Percentiles rank a stretch among this genome's conserved stretches.
Conservation (phyloP, 2,113 vertebrate species). For the Hippocampus zosterae region DNA sequence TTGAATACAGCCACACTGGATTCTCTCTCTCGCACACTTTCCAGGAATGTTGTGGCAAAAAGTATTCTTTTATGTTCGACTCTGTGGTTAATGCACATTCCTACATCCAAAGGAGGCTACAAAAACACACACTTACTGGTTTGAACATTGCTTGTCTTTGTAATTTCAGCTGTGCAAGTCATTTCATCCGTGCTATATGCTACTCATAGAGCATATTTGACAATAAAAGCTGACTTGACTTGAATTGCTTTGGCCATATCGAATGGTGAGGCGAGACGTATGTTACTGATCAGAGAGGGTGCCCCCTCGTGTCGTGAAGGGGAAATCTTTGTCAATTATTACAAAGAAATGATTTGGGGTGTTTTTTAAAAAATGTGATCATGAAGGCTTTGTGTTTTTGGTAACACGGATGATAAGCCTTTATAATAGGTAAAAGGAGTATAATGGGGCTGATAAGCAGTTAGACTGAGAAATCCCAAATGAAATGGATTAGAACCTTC, state of each 20-base stretch:
- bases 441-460: neutral
- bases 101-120: conserved; percentile 28
- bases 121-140: conserved; percentile 23
- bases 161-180: too few relatives aligned
- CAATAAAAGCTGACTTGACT: too few relatives aligned
- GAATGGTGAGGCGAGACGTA: too few relatives aligned
- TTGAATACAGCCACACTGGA: too few relatives aligned
- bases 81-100: conserved; percentile 42
- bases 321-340: too few relatives aligned
- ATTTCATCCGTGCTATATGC: too few relatives aligned
- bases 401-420: neutral
- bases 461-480: neutral
- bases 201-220: too few relatives aligned
- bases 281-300: too few relatives aligned
- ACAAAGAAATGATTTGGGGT: too few relatives aligned
- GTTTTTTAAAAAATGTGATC: neutral
- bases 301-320: too few relatives aligned
- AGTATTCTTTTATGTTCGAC: conserved; percentile 55
- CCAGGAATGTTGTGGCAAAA: conserved; percentile 36
- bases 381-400: neutral
- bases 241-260: too few relatives aligned
- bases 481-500: too few relatives aligned
- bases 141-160: neutral
- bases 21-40: conserved; percentile 4
- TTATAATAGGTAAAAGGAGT: neutral